phyloP scores from a whole-genome alignment of 2,797 vertebrate genomes.

The Megalops cyprinoides region DNA sequence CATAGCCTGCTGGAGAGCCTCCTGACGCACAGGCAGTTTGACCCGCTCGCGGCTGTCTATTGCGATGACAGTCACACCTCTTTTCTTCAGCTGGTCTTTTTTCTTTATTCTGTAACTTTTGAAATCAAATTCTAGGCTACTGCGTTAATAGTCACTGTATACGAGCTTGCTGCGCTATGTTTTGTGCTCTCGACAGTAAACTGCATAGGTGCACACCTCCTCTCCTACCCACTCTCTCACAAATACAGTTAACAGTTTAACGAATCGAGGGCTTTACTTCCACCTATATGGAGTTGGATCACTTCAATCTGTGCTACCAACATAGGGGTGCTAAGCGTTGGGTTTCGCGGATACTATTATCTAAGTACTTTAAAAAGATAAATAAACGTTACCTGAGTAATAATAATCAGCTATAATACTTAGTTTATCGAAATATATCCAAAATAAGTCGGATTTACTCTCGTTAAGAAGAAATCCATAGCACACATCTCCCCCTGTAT shows the following conservation, averaged over 20 bases:
- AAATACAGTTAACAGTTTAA: slow-evolving; percentile 28
- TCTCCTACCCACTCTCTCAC: background rate
- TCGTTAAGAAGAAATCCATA: background rate
- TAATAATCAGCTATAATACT: background rate
- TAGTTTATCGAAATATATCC: background rate
- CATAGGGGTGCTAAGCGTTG: slow-evolving; percentile 33
- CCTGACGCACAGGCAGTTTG: slow-evolving; percentile 75
- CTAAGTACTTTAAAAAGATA: slow-evolving; percentile 11
- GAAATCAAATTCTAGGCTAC: background rate
- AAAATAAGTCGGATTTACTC: background rate
- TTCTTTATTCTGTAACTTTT: slow-evolving; percentile 28
- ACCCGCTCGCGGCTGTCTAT: slow-evolving; percentile 51
- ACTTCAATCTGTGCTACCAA: slow-evolving; percentile 40
- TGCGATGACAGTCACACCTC: slow-evolving; percentile 62
- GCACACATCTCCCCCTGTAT: background rate
- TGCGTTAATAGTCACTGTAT: background rate
- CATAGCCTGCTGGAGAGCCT: slow-evolving; percentile 78
- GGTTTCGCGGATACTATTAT: slow-evolving; percentile 1
- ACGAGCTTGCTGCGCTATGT: background rate
- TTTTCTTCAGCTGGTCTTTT: slow-evolving; percentile 46
- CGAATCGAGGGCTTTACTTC: background rate
- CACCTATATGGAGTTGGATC: slow-evolving; percentile 52
- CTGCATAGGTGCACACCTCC: background rate
- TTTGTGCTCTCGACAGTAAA: background rate
- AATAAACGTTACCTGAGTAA: background rate